Conservation (phyloP, 2,888 invertebrate species). For the Drepana falcataria region DNA sequence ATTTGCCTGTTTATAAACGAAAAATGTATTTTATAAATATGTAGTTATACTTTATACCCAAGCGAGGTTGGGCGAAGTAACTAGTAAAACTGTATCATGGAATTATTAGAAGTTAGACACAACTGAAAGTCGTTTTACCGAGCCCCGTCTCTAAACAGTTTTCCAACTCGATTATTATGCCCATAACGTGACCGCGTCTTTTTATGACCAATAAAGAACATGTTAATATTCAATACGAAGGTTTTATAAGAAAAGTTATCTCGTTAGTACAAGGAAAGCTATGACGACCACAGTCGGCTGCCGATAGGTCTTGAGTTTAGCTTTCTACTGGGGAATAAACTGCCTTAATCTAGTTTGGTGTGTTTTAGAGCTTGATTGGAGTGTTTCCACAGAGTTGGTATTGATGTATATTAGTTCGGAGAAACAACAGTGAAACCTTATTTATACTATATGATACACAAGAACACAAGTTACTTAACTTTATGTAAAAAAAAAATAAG, state of each 20-base stretch:
- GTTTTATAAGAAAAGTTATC: conserved; percentile 66
- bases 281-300: conserved; percentile 22
- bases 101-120: conserved; percentile 7
- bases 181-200: conserved; percentile 38
- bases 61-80: too few species aligned
- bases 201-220: conserved; percentile 59
- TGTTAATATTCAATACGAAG: conserved; percentile 69
- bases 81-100: too few species aligned
- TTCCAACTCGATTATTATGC: conserved; percentile 44
- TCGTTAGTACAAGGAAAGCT: conserved; percentile 49
- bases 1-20: too few species aligned
- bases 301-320: conserved; percentile 28
- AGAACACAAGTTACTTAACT: too few species aligned
- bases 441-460: too few species aligned
- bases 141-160: conserved; percentile 35
- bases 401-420: too few species aligned
- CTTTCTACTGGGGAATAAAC: neutral
- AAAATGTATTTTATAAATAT: too few species aligned
- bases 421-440: too few species aligned
- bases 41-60: too few species aligned
- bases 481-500: too few species aligned
- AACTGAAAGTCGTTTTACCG: conserved; percentile 20
- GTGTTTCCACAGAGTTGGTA: too few species aligned
- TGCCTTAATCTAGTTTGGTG: neutral
- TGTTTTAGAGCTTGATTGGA: too few species aligned